Evolutionary conservation across 37 sponge, comb jelly and placozoan species (phyloP).

Genomic region (Bolinopsis microptera): DNA sequence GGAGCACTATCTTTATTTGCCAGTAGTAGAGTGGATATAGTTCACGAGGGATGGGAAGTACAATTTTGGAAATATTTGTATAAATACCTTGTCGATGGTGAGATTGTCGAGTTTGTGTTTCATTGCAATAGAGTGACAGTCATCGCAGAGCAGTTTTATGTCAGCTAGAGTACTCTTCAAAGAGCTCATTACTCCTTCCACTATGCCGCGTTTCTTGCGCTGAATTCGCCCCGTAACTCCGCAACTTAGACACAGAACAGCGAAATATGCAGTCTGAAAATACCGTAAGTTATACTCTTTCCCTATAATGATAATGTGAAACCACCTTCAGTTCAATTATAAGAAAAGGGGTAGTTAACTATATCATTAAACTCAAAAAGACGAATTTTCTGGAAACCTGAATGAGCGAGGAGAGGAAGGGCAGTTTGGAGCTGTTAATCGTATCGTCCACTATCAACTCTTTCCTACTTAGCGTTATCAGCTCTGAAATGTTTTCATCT

Average conservation of each 20-base stretch:
- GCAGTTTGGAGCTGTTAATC: neutral
- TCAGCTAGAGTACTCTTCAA: neutral
- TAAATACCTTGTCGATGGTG: conserved; percentile 5
- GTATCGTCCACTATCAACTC: conserved; percentile 14
- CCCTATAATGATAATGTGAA: no score
- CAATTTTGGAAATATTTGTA: no score
- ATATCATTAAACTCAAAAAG: no score
- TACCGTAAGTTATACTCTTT: neutral
- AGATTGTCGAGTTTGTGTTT: conserved; percentile 27
- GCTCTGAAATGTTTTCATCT: no score
- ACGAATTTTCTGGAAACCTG: no score
- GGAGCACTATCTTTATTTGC: no score
- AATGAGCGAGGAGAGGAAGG: neutral
- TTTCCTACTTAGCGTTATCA: neutral
- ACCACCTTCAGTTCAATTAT: no score
- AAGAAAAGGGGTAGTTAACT: no score
- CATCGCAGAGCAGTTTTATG: neutral
- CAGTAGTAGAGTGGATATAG: no score
- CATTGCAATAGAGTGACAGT: neutral
- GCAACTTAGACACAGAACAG: neutral
- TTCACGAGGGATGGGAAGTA: no score
- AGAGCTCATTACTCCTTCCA: neutral
- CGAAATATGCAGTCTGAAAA: neutral
- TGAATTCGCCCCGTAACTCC: neutral
- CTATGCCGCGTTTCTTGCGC: conserved; percentile 27